Percentiles rank a stretch among this genome's conserved stretches.
phyloP scores from a whole-genome alignment of 64 coral and sea anemone species.

The Porites lutea region DNA sequence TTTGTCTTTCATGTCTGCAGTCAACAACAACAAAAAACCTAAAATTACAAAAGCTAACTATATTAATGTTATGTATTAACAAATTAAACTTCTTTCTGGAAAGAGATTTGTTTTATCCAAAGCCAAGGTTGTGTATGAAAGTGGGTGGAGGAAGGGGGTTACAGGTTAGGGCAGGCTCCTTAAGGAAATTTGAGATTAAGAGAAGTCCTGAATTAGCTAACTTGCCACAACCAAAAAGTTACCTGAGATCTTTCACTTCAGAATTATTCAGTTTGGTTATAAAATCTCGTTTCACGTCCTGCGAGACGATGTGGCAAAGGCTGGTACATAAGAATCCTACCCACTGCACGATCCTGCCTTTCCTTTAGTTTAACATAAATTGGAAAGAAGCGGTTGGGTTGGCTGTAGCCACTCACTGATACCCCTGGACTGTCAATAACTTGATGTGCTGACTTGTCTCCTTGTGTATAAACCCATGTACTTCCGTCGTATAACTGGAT shows the following conservation, averaged over 20 bases:
- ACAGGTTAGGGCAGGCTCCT: background rate
- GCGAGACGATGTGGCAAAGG: constrained; percentile 17
- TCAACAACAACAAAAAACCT: constrained; percentile 15
- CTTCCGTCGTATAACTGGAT: constrained; percentile 23
- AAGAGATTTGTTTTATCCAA: constrained; percentile 12
- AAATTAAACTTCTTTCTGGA: constrained; percentile 19
- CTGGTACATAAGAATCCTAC: constrained; percentile 6
- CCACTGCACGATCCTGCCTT: constrained; percentile 39
- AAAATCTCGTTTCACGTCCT: background rate
- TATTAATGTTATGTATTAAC: background rate
- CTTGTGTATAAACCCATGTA: constrained; percentile 16
- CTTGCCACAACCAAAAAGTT: no score
- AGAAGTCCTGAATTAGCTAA: no score
- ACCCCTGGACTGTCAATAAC: constrained; percentile 1
- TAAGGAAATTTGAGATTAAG: constrained; percentile 19
- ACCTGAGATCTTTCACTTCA: no score
- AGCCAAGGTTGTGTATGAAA: constrained; percentile 9
- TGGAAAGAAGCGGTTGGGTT: constrained; percentile 17
- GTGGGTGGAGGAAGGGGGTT: constrained; percentile 10
- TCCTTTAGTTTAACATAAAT: constrained; percentile 45
- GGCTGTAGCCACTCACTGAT: constrained; percentile 5
- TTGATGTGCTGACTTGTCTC: background rate
- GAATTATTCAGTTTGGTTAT: background rate
- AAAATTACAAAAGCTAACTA: constrained; percentile 9
- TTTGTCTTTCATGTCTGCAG: constrained; percentile 22